Evolutionary conservation across 1,140 invertebrate species (phyloP).

Genomic region (Brachionus sp.): DNA sequence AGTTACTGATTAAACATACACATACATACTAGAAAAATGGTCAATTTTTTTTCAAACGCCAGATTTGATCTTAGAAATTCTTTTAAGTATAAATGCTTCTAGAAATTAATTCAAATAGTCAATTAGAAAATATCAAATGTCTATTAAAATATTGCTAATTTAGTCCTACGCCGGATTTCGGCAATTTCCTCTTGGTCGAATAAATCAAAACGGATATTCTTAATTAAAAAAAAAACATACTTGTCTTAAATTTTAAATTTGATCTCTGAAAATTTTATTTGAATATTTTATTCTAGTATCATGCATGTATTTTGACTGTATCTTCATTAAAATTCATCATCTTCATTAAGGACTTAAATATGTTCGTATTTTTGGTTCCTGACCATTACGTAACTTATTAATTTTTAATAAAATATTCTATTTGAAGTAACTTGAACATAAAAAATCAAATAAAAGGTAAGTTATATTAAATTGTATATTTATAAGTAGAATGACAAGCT

Average conservation of each 20-base stretch:
- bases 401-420: neutral
- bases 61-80: neutral
- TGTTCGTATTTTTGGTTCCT: neutral
- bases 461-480: neutral
- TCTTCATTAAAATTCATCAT: no score
- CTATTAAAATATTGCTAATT: neutral
- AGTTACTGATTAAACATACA: neutral
- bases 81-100: neutral
- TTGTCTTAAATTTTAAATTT: no score
- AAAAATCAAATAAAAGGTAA: conserved; percentile 6
- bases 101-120: neutral
- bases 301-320: no score
- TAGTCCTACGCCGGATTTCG: neutral
- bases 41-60: neutral
- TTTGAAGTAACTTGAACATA: neutral
- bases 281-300: no score
- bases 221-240: neutral
- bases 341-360: no score
- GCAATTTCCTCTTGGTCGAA: neutral
- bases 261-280: no score
- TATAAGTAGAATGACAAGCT: neutral
- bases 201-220: neutral
- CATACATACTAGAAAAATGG: neutral
- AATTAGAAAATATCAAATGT: neutral
- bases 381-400: neutral